phyloP scores from a whole-genome alignment of 1,140 invertebrate genomes.

The Micrasema longulum region DNA sequence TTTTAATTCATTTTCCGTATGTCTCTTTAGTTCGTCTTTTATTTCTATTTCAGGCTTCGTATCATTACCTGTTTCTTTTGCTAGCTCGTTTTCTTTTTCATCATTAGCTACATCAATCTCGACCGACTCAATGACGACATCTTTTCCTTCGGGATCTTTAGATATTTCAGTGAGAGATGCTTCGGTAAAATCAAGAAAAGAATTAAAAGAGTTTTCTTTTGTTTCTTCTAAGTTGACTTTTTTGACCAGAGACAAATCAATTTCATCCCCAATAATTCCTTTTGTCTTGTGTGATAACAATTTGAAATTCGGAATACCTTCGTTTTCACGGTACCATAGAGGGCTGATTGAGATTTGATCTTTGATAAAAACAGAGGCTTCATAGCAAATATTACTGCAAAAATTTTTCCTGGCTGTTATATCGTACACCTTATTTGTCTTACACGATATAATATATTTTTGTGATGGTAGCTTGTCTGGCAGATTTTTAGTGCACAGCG shows the following conservation, averaged over 20 bases:
- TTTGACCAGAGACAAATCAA: conserved; percentile 59
- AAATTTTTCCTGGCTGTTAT: conserved; percentile 87
- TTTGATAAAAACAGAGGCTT: conserved; percentile 81
- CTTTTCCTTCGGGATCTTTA: conserved; percentile 26
- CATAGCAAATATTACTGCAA: conserved; percentile 85
- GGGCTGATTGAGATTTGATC: conserved; percentile 85
- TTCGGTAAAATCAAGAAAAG: conserved; percentile 49
- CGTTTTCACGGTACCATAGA: conserved; percentile 82
- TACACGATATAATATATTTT: conserved; percentile 82
- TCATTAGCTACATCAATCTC: not conserved
- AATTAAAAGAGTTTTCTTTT: conserved; percentile 35
- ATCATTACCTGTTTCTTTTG: no score
- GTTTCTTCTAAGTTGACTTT: conserved; percentile 37
- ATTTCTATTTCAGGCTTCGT: not conserved
- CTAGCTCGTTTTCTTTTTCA: not conserved
- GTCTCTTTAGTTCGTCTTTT: not conserved
- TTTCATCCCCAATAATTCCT: conserved; percentile 60
- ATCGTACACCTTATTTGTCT: conserved; percentile 87
- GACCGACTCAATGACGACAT: conserved; percentile 30
- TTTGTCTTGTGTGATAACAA: conserved; percentile 62
- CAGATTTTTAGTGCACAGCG: conserved; percentile 76
- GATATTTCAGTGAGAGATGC: conserved; percentile 47
- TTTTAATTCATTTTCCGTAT: not conserved
- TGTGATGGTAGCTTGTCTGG: conserved; percentile 75
- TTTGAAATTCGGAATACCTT: conserved; percentile 73